A percentile compares a stretch with the other conserved stretches of the same genome.
These are phyloP conservation scores for Coregonus clupeaformis DNA, from an alignment of 2,113 vertebrate species.

Conservation along the genomic window DNA sequence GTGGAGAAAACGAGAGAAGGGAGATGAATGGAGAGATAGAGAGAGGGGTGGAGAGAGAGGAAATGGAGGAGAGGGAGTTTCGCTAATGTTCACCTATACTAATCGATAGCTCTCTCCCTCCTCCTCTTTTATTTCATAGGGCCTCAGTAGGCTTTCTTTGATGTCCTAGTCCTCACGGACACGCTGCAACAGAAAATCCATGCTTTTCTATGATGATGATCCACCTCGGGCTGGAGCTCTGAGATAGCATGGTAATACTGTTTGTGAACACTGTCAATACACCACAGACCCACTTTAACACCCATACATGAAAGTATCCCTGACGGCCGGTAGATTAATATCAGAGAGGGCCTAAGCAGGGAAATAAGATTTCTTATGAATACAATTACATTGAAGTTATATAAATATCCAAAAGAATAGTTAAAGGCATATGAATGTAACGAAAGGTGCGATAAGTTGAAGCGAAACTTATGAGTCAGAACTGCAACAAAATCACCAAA, in stretches of 20 bases:
- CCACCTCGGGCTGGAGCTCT: constrained; percentile 26
- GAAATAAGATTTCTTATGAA: neutral
- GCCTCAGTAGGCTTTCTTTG: constrained; percentile 49
- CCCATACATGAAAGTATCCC: neutral
- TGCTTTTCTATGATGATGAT: constrained; percentile 58
- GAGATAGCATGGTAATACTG: neutral
- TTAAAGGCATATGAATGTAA: neutral
- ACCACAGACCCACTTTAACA: neutral
- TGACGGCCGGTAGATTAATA: neutral
- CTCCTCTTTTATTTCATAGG: constrained; percentile 42
- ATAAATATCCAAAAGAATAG: neutral
- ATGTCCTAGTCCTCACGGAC: constrained; percentile 60
- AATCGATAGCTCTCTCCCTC: constrained; percentile 61
- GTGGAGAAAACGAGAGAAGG: constrained; percentile 11
- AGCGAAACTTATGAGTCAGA: too few relatives aligned
- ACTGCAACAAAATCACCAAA: too few relatives aligned
- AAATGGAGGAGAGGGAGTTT: constrained; percentile 45
- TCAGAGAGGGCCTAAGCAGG: neutral
- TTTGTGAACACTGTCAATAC: neutral
- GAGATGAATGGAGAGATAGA: constrained; percentile 51
- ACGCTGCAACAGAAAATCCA: constrained; percentile 44
- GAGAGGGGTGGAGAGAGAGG: constrained; percentile 29
- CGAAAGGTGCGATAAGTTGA: too few relatives aligned
- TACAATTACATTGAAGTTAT: too few relatives aligned
- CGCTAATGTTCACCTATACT: constrained; percentile 65